These are phyloP conservation scores for Monoplex corrugatus DNA, from an alignment of 2,888 invertebrate species.

Conservation along the genomic window DNA sequence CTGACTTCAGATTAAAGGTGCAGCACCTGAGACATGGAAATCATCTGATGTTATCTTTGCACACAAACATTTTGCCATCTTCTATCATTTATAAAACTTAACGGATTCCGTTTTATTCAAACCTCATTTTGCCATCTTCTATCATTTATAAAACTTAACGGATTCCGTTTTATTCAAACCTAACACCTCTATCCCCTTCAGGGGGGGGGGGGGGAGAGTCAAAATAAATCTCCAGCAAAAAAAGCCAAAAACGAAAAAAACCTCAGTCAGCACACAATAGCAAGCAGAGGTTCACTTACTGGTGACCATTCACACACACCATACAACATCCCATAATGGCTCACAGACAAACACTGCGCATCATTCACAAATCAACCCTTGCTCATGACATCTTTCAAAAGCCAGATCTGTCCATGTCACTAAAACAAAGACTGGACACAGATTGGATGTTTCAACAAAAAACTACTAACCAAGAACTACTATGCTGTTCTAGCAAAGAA, in stretches of 20 bases:
- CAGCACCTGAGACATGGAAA: too few relatives aligned
- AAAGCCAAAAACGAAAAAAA: background rate
- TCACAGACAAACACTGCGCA: background rate
- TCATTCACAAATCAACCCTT: background rate
- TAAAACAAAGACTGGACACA: background rate
- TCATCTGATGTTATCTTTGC: too few relatives aligned
- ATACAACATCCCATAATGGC: background rate
- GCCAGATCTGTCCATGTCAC: background rate
- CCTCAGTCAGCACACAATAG: background rate
- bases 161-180: too few relatives aligned
- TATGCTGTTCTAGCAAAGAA: background rate
- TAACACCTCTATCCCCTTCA: too few relatives aligned
- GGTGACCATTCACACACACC: background rate
- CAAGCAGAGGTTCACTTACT: background rate
- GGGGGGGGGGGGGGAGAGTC: too few relatives aligned
- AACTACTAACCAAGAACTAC: background rate
- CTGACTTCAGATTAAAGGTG: too few relatives aligned
- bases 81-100: too few relatives aligned
- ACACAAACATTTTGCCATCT: background rate
- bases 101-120: too few relatives aligned
- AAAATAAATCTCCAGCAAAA: too few relatives aligned
- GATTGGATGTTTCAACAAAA: background rate
- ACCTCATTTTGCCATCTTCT: too few relatives aligned
- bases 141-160: too few relatives aligned
- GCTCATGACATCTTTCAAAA: background rate